phyloP scores from a whole-genome alignment of 2,797 vertebrate species.

The Taenioides sp. region DNA sequence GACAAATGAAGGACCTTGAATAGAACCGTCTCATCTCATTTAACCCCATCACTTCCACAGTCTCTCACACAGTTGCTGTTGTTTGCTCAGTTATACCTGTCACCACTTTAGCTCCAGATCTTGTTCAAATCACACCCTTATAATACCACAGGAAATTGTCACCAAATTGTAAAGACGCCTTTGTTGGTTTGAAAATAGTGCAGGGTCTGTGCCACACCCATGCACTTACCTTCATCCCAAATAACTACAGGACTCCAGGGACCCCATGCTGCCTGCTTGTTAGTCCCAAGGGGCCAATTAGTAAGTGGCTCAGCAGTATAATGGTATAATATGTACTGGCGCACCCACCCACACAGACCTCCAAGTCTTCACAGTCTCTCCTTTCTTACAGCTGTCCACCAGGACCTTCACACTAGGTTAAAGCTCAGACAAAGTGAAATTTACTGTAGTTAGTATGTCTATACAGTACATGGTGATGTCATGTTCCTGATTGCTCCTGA shows the following conservation, averaged over 20 bases:
- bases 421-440: neutral
- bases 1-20: neutral
- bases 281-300: conserved; percentile 5
- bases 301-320: neutral
- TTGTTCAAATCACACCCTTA: neutral
- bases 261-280: neutral
- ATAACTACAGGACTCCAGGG: conserved; percentile 8
- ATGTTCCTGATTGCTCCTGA: neutral
- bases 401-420: neutral
- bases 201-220: neutral
- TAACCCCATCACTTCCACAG: neutral
- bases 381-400: neutral
- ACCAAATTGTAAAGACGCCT: neutral
- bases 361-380: neutral
- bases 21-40: neutral
- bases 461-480: neutral
- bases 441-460: neutral
- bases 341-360: conserved; percentile 6
- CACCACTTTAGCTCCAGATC: neutral
- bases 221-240: neutral
- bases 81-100: neutral
- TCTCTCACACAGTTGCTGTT: too few relatives aligned
- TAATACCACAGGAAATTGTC: neutral
- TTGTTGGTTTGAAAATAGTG: neutral
- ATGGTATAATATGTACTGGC: conserved; percentile 2